These are phyloP conservation scores for Bostrychus sinensis DNA, from an alignment of 2,113 vertebrate genomes.

Conservation along the genomic window DNA sequence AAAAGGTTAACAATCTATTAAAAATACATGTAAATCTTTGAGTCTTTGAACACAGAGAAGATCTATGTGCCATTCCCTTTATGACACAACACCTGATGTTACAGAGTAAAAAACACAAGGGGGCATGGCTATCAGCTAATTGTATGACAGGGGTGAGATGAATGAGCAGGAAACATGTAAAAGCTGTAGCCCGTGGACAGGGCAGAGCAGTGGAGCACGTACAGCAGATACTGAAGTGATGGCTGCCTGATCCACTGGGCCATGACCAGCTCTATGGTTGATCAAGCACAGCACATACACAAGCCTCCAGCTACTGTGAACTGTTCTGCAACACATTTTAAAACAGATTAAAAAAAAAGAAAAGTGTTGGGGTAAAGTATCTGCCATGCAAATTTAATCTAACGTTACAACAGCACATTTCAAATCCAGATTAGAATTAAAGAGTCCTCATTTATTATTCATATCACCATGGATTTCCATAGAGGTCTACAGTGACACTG, in stretches of 20 bases:
- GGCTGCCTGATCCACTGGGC: constrained; percentile 53
- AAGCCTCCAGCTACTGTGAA: constrained; percentile 26
- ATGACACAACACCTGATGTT: constrained; percentile 30
- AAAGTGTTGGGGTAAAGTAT: neutral
- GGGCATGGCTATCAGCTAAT: constrained; percentile 23
- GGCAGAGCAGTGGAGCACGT: constrained; percentile 37
- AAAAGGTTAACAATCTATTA: constrained; percentile 10
- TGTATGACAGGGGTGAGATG: constrained; percentile 40
- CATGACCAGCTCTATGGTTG: constrained; percentile 50
- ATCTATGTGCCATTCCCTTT: constrained; percentile 30
- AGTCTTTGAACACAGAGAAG: constrained; percentile 17
- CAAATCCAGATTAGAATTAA: neutral
- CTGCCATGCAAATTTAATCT: neutral
- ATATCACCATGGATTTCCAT: constrained; percentile 14
- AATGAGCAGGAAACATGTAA: constrained; percentile 32
- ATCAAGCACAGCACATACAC: constrained; percentile 39
- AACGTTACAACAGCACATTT: neutral
- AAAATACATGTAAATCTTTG: constrained; percentile 2
- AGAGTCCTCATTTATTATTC: constrained; percentile 34
- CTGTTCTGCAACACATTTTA: constrained; percentile 17
- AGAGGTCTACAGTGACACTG: constrained; percentile 34
- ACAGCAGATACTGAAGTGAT: constrained; percentile 50
- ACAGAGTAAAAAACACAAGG: constrained; percentile 14
- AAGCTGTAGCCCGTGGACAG: constrained; percentile 41
- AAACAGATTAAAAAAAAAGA: constrained; percentile 3